A percentile compares a stretch with the other conserved stretches of the same genome.
Conservation (phyloP, 2,113 vertebrate genomes). For the Anthoscopus minutus region DNA sequence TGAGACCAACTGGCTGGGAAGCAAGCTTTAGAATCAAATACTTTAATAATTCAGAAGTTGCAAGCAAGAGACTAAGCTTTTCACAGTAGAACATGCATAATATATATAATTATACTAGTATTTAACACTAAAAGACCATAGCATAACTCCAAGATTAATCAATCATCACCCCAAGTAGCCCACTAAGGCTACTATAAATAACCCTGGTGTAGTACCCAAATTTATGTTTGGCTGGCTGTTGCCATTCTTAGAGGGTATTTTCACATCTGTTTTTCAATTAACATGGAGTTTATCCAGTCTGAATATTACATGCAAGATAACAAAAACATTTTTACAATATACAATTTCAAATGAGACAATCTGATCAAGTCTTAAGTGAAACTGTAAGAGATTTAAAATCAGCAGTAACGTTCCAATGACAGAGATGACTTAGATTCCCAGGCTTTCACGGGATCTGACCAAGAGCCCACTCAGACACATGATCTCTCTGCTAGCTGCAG, state of each 20-base stretch:
- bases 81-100: not conserved
- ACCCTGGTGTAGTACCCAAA: not conserved
- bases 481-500: not conserved
- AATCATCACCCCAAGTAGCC: not conserved
- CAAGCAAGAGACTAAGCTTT: not conserved
- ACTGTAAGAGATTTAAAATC: not conserved
- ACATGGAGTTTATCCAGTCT: not conserved
- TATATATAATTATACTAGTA: not conserved
- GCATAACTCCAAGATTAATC: not conserved
- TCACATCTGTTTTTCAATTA: not conserved
- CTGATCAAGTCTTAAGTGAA: not conserved
- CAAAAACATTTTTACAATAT: not conserved
- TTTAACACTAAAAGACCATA: not conserved
- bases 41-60: not conserved
- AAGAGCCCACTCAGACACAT: not conserved
- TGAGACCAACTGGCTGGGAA: not conserved
- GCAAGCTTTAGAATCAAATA: not conserved
- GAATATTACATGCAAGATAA: not conserved
- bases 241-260: not conserved
- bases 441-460: not conserved
- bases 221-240: not conserved
- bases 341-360: not conserved
- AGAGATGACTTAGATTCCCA: not conserved
- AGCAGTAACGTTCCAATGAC: not conserved
- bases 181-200: not conserved